Percentiles rank a stretch among this genome's conserved stretches.
These are phyloP conservation scores for Eueides isabella DNA, from an alignment of 1,140 invertebrate genomes.

Conservation along the genomic window DNA sequence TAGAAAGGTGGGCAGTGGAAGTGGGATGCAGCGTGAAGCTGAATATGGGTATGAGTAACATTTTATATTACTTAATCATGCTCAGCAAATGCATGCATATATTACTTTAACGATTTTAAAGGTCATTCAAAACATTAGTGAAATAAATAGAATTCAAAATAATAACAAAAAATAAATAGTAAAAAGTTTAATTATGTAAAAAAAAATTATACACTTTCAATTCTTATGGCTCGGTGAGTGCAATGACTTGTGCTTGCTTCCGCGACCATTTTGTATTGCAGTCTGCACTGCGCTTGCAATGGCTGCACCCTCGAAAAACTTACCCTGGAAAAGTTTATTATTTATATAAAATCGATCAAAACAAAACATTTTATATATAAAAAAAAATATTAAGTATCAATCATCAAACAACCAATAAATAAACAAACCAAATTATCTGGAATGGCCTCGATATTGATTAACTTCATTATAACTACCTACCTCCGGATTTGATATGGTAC, in stretches of 20 bases:
- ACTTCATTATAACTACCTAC: not conserved
- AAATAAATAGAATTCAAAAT: not conserved
- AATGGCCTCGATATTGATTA: not conserved
- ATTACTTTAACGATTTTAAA: too few species aligned
- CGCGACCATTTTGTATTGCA: slow-evolving; percentile 42
- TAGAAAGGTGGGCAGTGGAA: too few species aligned
- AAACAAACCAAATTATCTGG: not conserved
- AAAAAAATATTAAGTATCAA: not conserved
- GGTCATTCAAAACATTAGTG: not conserved
- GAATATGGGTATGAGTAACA: too few species aligned
- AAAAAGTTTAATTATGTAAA: not conserved
- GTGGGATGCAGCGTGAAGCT: too few species aligned
- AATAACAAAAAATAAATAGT: not conserved
- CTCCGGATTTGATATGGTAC: not conserved
- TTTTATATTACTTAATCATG: too few species aligned
- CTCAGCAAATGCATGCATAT: too few species aligned
- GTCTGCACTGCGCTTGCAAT: slow-evolving; percentile 48
- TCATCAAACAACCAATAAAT: too few species aligned
- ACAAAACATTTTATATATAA: not conserved
- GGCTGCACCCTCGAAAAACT: slow-evolving; percentile 54
- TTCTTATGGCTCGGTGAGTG: slow-evolving; percentile 9
- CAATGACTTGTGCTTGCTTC: slow-evolving; percentile 40
- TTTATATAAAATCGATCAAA: not conserved
- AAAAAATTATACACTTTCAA: not conserved
- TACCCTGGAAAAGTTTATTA: slow-evolving; percentile 45